A percentile compares a stretch with the other conserved stretches of the same genome.
phyloP scores from a whole-genome alignment of 2,888 invertebrate species.

The Eugnorisma glareosa region DNA sequence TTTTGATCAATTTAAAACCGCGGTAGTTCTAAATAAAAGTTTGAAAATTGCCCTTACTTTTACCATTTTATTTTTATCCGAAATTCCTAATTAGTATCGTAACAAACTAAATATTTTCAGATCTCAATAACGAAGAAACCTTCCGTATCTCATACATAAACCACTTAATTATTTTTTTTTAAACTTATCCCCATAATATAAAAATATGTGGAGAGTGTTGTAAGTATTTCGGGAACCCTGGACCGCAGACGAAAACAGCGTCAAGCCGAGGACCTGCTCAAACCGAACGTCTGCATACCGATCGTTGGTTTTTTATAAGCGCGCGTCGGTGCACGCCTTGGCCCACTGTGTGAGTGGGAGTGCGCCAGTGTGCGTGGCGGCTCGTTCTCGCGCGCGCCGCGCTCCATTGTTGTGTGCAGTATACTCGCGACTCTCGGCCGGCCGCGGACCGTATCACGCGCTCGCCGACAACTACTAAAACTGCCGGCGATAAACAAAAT shows the following conservation, averaged over 20 bases:
- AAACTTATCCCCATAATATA: slow-evolving; percentile 23
- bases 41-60: background rate
- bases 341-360: slow-evolving; percentile 77
- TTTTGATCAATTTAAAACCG: background rate
- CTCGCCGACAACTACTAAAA: slow-evolving; percentile 80
- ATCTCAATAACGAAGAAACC: background rate
- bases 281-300: slow-evolving; percentile 91
- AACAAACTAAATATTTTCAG: background rate
- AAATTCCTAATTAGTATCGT: background rate
- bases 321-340: slow-evolving; percentile 82
- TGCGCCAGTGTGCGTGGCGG: slow-evolving; percentile 79
- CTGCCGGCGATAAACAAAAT: slow-evolving; percentile 89
- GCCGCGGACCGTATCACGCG: slow-evolving; percentile 77
- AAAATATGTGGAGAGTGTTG: slow-evolving; percentile 74
- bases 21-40: background rate
- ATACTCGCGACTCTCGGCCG: slow-evolving; percentile 83
- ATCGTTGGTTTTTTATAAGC: slow-evolving; percentile 90
- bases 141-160: background rate
- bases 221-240: slow-evolving; percentile 82
- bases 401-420: slow-evolving; percentile 87
- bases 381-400: slow-evolving; percentile 85
- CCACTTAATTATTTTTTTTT: background rate
- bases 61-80: background rate
- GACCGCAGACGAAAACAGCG: slow-evolving; percentile 90
- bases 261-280: slow-evolving; percentile 90